Percentiles rank a stretch among this genome's conserved stretches.
phyloP scores from a whole-genome alignment of 1,140 invertebrate species.

The Temnothorax curvispinosus region DNA sequence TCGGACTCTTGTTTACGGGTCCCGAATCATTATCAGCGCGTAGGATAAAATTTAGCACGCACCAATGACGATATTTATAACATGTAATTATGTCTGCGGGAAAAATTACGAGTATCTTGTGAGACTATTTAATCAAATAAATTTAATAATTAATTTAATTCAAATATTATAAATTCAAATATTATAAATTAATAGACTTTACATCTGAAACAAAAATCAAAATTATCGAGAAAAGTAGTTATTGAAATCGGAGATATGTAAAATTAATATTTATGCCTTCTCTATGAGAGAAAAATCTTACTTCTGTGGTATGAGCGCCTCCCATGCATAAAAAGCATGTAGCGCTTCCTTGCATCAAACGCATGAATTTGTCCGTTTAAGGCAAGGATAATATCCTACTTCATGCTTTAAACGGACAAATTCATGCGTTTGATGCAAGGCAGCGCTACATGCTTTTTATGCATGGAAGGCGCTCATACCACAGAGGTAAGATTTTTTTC shows the following conservation, averaged over 20 bases:
- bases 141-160: background rate
- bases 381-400: no score
- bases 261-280: background rate
- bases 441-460: no score
- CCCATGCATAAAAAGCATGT: no score
- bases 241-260: background rate
- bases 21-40: constrained; percentile 13
- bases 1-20: background rate
- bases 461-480: no score
- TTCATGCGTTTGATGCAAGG: no score
- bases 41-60: constrained; percentile 26
- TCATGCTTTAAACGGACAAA: no score
- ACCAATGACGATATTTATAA: constrained; percentile 23
- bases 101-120: background rate
- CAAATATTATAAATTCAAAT: background rate
- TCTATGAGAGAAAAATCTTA: no score
- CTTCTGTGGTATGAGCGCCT: no score
- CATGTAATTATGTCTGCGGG: background rate
- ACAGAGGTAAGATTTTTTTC: no score
- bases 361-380: no score
- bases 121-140: background rate
- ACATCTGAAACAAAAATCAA: background rate
- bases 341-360: no score
- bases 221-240: background rate
- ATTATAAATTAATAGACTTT: background rate